Base-by-base conservation (phyloP, 92 coral and sea anemone genomes). In the Parazoanthus darwini region DNA sequence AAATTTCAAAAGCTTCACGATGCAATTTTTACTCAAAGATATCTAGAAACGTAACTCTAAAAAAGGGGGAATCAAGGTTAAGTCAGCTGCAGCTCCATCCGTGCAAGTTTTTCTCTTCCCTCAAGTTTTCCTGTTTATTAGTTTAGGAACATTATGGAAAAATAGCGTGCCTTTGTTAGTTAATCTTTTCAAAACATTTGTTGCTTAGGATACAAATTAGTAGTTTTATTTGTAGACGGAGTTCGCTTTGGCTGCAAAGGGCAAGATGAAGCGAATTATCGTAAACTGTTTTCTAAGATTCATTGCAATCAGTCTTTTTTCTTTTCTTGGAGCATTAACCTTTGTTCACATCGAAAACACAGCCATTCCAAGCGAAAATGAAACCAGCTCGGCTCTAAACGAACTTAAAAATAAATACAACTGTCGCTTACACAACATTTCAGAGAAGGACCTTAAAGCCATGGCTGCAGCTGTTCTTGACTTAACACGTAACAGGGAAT, bases 211-310 rank as follows among this genome's bases (percentile, higher is more conserved):
- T 22, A 43, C 59, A 44, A 63, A 63, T 63, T 20, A 78, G 43
- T 6, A 42, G 6, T 35, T 3, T 44, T 77, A 1, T 10, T 36
- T 23, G 43, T 5, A 74, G 43, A 74, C 46, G 2, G 70, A 63
- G n/a, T 23, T 5, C 25, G 8, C 38, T 42, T 78, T 44, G 35
- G 33, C 26, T 2, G 66, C 50, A 80, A 65, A 13, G n/a, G 33
- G 15, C 58, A 66, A 22, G 76, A 82, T 82, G 86, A 82, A 67
- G 75, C 85, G 44, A 80, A 20, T 37, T 39, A 38, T 65, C 23
- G 56, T 42, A 13, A 65, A 23, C 22, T 63, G 44, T 39, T 65
- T 82, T 65, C 29, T 65, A 4, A 23, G 76, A 65, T 13, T 14
- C 13, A 3, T 25, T 65, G 86, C 59, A 11, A 77, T 82, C 51